Evolutionary conservation across 2,113 vertebrate genomes (phyloP).

Genomic region (Peromyscus maniculatus): DNA sequence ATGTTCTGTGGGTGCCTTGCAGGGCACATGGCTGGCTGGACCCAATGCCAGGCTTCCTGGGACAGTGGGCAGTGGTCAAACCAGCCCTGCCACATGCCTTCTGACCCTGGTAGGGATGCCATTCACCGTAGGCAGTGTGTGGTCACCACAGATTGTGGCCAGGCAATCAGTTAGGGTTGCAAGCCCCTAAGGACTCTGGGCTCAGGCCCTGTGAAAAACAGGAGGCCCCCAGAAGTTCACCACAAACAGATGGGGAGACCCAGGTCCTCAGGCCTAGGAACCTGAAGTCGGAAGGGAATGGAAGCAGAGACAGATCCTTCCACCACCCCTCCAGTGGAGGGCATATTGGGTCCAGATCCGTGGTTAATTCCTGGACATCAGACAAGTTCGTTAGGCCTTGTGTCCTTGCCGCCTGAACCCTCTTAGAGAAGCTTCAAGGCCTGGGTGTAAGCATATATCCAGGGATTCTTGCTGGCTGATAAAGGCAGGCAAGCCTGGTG

Average conservation of each 20-base stretch:
- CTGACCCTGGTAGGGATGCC: slow-evolving; percentile 76
- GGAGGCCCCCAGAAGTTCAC: not conserved
- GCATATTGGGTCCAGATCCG: not conserved
- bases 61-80: slow-evolving; percentile 87
- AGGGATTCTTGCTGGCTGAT: not conserved
- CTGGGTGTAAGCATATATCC: not conserved
- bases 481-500: not conserved
- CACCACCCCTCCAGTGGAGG: not conserved
- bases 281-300: too few species aligned
- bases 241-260: not conserved
- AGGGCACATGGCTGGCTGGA: slow-evolving; percentile 37
- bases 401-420: not conserved
- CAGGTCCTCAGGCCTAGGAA: not conserved
- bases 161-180: not conserved
- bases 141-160: not conserved
- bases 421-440: not conserved
- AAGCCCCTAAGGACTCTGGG: not conserved
- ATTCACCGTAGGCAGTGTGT: slow-evolving; percentile 1
- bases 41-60: slow-evolving; percentile 72
- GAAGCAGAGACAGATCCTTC: not conserved
- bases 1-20: slow-evolving; percentile 26
- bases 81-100: slow-evolving; percentile 88
- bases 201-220: not conserved
- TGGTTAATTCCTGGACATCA: not conserved
- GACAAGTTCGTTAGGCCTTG: not conserved